phyloP scores from a whole-genome alignment of 1,140 invertebrate genomes.

The Listronotus bonariensis region DNA sequence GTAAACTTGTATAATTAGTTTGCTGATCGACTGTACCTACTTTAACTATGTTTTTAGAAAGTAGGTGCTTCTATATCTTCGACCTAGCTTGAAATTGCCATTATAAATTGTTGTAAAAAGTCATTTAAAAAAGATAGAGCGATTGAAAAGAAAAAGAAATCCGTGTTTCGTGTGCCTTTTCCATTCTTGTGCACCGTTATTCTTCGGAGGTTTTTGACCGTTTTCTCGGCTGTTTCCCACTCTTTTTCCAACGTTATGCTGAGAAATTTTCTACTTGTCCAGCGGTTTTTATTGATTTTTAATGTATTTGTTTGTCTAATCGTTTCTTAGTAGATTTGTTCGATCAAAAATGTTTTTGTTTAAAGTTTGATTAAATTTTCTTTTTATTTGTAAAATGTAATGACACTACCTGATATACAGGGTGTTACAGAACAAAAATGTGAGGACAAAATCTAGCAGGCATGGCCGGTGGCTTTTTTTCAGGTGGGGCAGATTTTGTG shows the following conservation, averaged over 20 bases:
- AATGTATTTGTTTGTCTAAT: too few species aligned
- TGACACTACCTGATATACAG: too few species aligned
- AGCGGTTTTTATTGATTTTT: background rate
- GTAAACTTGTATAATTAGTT: background rate
- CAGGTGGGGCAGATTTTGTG: too few species aligned
- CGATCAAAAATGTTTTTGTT: too few species aligned
- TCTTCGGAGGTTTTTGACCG: constrained; percentile 31
- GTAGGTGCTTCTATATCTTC: constrained; percentile 12
- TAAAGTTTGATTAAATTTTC: too few species aligned
- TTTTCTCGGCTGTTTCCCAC: constrained; percentile 31
- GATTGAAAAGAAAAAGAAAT: constrained; percentile 32
- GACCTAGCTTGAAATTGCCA: constrained; percentile 19
- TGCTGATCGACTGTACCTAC: background rate
- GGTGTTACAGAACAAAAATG: too few species aligned
- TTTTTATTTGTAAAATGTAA: too few species aligned
- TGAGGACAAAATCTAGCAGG: too few species aligned
- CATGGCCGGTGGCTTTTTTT: too few species aligned
- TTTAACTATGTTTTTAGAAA: constrained; percentile 19
- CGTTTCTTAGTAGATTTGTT: too few species aligned
- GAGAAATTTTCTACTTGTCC: too few species aligned
- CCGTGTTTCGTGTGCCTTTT: constrained; percentile 17
- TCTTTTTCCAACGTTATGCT: too few species aligned
- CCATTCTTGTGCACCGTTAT: constrained; percentile 23
- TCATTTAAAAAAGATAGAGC: constrained; percentile 9
- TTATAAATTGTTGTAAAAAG: constrained; percentile 17